These are phyloP conservation scores for Ophiothrix spiculata DNA, from an alignment of 35 echinoderm and acorn worm genomes.

Conservation along the genomic window DNA sequence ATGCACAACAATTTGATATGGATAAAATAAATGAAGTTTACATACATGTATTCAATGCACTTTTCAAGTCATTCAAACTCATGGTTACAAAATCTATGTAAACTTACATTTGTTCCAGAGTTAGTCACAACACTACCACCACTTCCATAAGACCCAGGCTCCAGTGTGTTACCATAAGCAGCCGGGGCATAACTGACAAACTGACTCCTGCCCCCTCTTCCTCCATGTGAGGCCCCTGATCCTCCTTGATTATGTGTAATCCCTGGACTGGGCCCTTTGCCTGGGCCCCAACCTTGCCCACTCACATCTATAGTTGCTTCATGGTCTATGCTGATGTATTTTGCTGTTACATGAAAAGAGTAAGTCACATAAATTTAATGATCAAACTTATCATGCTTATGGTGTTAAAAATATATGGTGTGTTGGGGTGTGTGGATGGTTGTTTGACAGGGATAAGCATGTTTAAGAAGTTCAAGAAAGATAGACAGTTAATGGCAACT, in stretches of 20 bases:
- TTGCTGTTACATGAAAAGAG: slow-evolving; percentile 43
- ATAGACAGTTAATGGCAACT: too few relatives aligned
- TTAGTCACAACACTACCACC: slow-evolving; percentile 67
- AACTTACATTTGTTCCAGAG: slow-evolving; percentile 17
- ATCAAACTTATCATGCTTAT: too few relatives aligned
- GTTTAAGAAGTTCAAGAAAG: too few relatives aligned
- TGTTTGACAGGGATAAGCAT: too few relatives aligned
- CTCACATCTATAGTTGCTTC: slow-evolving; percentile 62
- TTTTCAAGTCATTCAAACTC: too few relatives aligned
- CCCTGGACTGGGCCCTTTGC: slow-evolving; percentile 58
- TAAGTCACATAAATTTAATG: too few relatives aligned
- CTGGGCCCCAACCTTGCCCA: slow-evolving; percentile 38
- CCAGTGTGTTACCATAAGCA: slow-evolving; percentile 59
- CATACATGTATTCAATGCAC: too few relatives aligned
- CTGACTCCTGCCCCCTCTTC: slow-evolving; percentile 53
- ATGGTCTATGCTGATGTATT: slow-evolving; percentile 52
- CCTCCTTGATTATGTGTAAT: slow-evolving; percentile 43
- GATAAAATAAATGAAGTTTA: too few relatives aligned
- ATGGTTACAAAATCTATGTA: too few relatives aligned
- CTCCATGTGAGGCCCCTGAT: slow-evolving; percentile 82
- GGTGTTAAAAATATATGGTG: too few relatives aligned
- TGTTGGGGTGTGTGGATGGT: too few relatives aligned
- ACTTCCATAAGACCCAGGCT: slow-evolving; percentile 60
- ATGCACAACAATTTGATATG: too few relatives aligned
- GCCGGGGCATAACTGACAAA: slow-evolving; percentile 18